A percentile compares a stretch with the other conserved stretches of the same genome.
phyloP scores from a whole-genome alignment of 2,113 vertebrate species.

The Pontoporia blainvillei region DNA sequence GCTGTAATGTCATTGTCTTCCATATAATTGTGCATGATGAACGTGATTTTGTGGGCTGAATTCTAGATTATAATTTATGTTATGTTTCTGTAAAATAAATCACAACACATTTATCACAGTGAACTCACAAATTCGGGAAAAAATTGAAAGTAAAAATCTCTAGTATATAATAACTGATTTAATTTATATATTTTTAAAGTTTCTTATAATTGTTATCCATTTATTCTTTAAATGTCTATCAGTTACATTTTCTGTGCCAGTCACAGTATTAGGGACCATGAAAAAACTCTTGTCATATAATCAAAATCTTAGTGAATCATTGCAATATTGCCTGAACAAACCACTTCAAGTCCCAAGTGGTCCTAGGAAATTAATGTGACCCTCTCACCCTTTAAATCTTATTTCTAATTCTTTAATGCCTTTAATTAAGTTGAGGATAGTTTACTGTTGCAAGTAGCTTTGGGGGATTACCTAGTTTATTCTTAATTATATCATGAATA shows the following conservation, averaged over 20 bases:
- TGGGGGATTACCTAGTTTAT: constrained; percentile 50
- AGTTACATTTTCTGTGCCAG: background rate
- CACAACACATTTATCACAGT: background rate
- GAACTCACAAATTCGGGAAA: background rate
- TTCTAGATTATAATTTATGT: constrained; percentile 18
- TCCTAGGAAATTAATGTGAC: constrained; percentile 46
- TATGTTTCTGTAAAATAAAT: constrained; percentile 14
- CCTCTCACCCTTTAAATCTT: constrained; percentile 52
- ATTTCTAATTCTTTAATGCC: constrained; percentile 62
- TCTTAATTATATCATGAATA: constrained; percentile 61
- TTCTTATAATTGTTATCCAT: background rate
- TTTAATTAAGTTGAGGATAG: constrained; percentile 67
- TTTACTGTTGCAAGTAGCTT: constrained; percentile 43
- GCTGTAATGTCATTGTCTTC: background rate
- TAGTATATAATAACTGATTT: background rate
- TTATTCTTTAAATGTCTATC: background rate
- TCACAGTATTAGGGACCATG: background rate
- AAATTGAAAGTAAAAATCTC: background rate
- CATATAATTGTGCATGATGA: constrained; percentile 12
- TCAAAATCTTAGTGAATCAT: background rate
- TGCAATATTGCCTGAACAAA: constrained; percentile 5
- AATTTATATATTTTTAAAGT: background rate
- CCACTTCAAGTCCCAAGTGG: constrained; percentile 12
- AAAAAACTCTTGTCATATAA: background rate
- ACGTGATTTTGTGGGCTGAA: background rate